Conservation (phyloP, 2,113 vertebrate genomes). For the Misgurnus mizolepis region DNA sequence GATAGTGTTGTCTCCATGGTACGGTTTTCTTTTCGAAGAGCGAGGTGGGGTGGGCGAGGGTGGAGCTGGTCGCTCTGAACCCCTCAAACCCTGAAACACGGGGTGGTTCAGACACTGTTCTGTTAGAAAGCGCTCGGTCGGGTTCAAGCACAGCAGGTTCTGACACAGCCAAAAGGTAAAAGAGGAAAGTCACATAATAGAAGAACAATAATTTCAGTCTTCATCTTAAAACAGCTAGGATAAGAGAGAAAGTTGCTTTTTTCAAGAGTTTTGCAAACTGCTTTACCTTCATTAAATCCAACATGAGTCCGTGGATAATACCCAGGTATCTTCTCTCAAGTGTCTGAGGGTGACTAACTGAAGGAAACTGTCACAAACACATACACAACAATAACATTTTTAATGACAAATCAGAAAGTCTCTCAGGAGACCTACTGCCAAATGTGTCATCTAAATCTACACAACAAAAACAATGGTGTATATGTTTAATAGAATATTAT, state of each 20-base stretch:
- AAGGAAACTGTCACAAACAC: conserved; percentile 84
- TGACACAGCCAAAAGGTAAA: conserved; percentile 62
- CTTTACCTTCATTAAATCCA: conserved; percentile 98
- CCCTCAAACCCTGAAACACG: conserved; percentile 95
- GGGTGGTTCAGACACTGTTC: conserved; percentile 97
- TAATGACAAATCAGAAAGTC: too few species aligned
- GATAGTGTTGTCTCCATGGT: conserved; percentile 92
- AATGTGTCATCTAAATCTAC: too few species aligned
- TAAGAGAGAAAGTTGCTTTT: neutral
- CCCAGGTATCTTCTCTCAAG: conserved; percentile 95
- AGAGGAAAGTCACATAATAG: neutral
- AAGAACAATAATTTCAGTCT: conserved; percentile 13
- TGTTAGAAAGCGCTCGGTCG: conserved; percentile 92
- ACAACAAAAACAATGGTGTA: too few species aligned
- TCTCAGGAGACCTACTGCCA: too few species aligned
- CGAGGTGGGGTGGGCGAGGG: conserved; percentile 87
- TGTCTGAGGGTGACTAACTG: conserved; percentile 96
- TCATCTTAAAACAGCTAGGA: neutral
- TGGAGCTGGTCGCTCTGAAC: conserved; percentile 84
- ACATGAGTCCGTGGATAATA: conserved; percentile 90
- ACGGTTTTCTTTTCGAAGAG: conserved; percentile 95
- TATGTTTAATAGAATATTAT: too few species aligned
- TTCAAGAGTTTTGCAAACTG: neutral
- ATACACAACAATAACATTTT: neutral
- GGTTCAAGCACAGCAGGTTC: conserved; percentile 94